Evolutionary conservation across 2,888 invertebrate genomes (phyloP).

Genomic region (Limnephilus rhombicus): DNA sequence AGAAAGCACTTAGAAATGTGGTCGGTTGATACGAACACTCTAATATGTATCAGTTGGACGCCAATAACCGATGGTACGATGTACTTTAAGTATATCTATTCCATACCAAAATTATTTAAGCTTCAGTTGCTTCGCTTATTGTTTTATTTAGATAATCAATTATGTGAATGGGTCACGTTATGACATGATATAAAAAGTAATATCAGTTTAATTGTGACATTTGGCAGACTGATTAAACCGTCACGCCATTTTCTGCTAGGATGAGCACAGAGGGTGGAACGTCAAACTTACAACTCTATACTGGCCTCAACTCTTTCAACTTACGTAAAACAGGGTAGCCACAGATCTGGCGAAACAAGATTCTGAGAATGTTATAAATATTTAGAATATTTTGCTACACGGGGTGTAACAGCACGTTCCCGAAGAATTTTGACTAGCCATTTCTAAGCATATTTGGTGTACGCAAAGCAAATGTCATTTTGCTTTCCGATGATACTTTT

Average conservation of each 20-base stretch:
- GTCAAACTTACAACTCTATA: neutral
- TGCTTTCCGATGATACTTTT: too few relatives aligned
- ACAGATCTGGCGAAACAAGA: neutral
- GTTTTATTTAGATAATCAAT: neutral
- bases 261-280: neutral
- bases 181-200: neutral
- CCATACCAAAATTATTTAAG: neutral
- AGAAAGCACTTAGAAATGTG: conserved; percentile 27
- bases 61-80: neutral
- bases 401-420: too few relatives aligned
- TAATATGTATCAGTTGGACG: neutral
- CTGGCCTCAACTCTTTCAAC: neutral
- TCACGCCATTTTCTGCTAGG: neutral
- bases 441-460: too few relatives aligned
- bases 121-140: neutral
- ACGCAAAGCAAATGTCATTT: too few relatives aligned
- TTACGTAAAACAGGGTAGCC: neutral
- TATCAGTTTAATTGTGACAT: neutral
- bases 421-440: too few relatives aligned
- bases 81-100: neutral
- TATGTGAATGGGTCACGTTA: neutral
- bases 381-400: neutral
- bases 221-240: neutral
- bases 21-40: conserved; percentile 8
- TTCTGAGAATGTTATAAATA: neutral